Conservation (phyloP, 2,888 invertebrate species). For the Scaptomyza caliginosa region DNA sequence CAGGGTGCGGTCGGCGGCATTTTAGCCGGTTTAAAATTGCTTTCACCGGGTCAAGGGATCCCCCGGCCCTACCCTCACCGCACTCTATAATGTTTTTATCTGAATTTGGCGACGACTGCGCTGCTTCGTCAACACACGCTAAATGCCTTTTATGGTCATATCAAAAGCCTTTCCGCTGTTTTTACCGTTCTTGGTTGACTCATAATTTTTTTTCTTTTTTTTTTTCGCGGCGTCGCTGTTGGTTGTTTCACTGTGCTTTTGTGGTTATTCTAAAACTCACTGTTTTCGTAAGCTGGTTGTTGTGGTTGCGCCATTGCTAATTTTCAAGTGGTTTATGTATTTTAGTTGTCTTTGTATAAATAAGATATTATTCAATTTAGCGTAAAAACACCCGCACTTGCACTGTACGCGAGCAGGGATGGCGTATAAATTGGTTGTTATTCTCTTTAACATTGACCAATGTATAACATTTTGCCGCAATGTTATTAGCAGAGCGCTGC, state of each 20-base stretch:
- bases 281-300: conserved; percentile 80
- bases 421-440: conserved; percentile 9
- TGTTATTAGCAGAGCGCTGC: conserved; percentile 6
- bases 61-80: conserved; percentile 7
- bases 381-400: conserved; percentile 58
- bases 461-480: conserved; percentile 10
- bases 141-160: conserved; percentile 75
- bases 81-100: conserved; percentile 41
- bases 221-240: conserved; percentile 21
- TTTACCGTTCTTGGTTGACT: conserved; percentile 74
- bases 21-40: conserved; percentile 34
- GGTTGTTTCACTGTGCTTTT: conserved; percentile 11
- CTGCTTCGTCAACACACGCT: conserved; percentile 20
- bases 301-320: conserved; percentile 80
- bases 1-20: conserved; percentile 60
- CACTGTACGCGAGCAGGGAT: conserved; percentile 37
- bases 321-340: conserved; percentile 25
- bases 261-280: conserved; percentile 65
- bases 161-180: conserved; percentile 62
- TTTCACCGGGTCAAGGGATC: conserved; percentile 35
- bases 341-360: conserved; percentile 38
- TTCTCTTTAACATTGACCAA: neutral
- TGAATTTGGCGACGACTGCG: conserved; percentile 13
- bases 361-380: conserved; percentile 29
- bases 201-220: conserved; percentile 40